These are phyloP conservation scores for Aldrovandia affinis DNA, from an alignment of 2,797 vertebrate species.

Conservation along the genomic window DNA sequence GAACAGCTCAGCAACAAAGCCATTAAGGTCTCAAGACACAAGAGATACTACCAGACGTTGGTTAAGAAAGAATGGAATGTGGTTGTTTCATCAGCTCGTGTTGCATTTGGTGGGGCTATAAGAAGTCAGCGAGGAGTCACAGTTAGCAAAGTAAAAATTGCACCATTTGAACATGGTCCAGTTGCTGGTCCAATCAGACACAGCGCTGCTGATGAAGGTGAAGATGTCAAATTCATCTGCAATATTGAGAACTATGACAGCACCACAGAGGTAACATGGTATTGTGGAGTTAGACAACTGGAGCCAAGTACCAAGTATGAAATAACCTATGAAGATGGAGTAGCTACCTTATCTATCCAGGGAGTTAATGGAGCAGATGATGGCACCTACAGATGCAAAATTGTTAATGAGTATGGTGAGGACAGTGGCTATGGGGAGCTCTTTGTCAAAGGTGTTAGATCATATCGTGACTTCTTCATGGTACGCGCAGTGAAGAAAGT, in stretches of 20 bases:
- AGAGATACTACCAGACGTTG: slow-evolving; percentile 92
- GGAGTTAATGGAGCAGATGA: slow-evolving; percentile 89
- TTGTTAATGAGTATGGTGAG: slow-evolving; percentile 95
- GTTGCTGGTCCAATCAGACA: slow-evolving; percentile 88
- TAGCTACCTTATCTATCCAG: slow-evolving; percentile 88
- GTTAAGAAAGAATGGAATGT: slow-evolving; percentile 93
- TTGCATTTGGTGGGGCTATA: slow-evolving; percentile 90
- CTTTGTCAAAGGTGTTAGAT: slow-evolving; percentile 88
- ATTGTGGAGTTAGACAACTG: slow-evolving; percentile 93
- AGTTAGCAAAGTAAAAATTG: slow-evolving; percentile 94
- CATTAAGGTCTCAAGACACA: slow-evolving; percentile 88
- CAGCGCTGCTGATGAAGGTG: slow-evolving; percentile 83
- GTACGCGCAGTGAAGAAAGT: slow-evolving; percentile 88
- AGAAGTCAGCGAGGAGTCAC: slow-evolving; percentile 90
- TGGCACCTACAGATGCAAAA: slow-evolving; percentile 96
- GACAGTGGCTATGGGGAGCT: slow-evolving; percentile 93
- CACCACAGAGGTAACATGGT: slow-evolving; percentile 95
- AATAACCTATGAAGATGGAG: slow-evolving; percentile 91
- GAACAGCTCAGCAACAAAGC: slow-evolving; percentile 85
- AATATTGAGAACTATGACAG: slow-evolving; percentile 96
- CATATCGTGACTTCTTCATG: slow-evolving; percentile 87
- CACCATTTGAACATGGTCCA: slow-evolving; percentile 94
- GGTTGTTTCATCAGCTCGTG: slow-evolving; percentile 89
- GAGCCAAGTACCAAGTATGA: slow-evolving; percentile 90
- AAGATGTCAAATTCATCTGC: slow-evolving; percentile 86